Percentiles rank a stretch among this genome's conserved stretches.
Evolutionary conservation across 1,140 invertebrate genomes (phyloP).

Genomic region (Drosophila grimshawi): DNA sequence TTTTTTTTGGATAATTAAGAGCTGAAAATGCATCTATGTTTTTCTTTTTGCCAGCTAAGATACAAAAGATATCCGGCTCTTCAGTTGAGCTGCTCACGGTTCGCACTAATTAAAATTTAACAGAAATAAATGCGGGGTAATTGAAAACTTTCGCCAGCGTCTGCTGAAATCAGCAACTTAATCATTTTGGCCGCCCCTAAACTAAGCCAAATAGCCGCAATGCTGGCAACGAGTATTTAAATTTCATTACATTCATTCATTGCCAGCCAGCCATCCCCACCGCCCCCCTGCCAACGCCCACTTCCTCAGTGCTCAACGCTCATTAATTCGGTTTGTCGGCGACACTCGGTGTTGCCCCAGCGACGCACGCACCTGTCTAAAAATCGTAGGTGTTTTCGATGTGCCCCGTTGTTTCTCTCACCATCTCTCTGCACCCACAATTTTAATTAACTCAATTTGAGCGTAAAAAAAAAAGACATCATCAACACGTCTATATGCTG

Average conservation of each 20-base stretch:
- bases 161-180: constrained; percentile 62
- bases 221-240: constrained; percentile 51
- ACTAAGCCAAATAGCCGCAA: constrained; percentile 36
- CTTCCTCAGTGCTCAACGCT: constrained; percentile 21
- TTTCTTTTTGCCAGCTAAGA: neutral
- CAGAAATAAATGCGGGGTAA: constrained; percentile 79
- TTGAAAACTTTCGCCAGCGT: constrained; percentile 70
- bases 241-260: constrained; percentile 64
- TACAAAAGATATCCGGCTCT: constrained; percentile 7
- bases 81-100: constrained; percentile 6
- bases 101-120: constrained; percentile 80
- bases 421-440: constrained; percentile 35
- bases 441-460: constrained; percentile 65
- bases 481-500: constrained; percentile 54
- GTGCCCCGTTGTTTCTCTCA: constrained; percentile 1
- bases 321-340: constrained; percentile 70
- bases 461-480: constrained; percentile 66
- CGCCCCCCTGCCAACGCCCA: neutral
- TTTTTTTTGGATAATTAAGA: constrained; percentile 11
- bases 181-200: constrained; percentile 35
- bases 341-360: constrained; percentile 16
- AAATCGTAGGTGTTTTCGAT: constrained; percentile 34
- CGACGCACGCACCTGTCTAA: constrained; percentile 34
- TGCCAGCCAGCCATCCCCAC: neutral
- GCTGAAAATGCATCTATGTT: constrained; percentile 6